Conservation (phyloP, 2,113 vertebrate genomes). For the Lepus timidus region DNA sequence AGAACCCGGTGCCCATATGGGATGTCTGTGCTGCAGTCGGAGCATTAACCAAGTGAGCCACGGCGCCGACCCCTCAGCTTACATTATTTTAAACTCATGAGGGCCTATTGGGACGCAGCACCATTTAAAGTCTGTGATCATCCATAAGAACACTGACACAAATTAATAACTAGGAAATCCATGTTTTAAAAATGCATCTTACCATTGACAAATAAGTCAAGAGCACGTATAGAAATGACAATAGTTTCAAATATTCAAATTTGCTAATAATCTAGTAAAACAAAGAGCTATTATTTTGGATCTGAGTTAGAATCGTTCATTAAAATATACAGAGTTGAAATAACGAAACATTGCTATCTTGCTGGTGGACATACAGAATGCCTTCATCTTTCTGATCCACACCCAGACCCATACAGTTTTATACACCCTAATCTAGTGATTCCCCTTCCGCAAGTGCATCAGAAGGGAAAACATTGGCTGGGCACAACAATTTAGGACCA, state of each 20-base stretch:
- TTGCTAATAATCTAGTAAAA: slow-evolving; percentile 1
- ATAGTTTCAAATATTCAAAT: slow-evolving; percentile 20
- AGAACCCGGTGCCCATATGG: too few relatives aligned
- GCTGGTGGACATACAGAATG: not conserved
- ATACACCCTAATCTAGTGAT: not conserved
- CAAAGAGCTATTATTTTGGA: slow-evolving; percentile 10
- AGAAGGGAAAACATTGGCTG: not conserved
- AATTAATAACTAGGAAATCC: not conserved
- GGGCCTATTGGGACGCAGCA: too few relatives aligned
- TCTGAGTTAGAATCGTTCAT: not conserved
- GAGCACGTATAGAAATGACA: not conserved
- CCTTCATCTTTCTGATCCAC: not conserved
- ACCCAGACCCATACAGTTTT: not conserved
- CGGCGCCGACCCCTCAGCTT: not conserved
- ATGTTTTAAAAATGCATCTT: not conserved
- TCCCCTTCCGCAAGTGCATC: not conserved
- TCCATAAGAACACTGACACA: not conserved
- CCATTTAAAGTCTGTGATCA: not conserved
- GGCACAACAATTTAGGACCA: not conserved
- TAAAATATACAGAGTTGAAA: not conserved
- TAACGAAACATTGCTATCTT: not conserved
- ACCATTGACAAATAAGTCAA: not conserved
- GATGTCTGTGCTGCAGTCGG: too few relatives aligned
- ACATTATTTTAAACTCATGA: not conserved
- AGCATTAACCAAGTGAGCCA: too few relatives aligned